Base-by-base conservation (phyloP, 2,888 invertebrate species). In the Lasioglossum pauxillum region DNA sequence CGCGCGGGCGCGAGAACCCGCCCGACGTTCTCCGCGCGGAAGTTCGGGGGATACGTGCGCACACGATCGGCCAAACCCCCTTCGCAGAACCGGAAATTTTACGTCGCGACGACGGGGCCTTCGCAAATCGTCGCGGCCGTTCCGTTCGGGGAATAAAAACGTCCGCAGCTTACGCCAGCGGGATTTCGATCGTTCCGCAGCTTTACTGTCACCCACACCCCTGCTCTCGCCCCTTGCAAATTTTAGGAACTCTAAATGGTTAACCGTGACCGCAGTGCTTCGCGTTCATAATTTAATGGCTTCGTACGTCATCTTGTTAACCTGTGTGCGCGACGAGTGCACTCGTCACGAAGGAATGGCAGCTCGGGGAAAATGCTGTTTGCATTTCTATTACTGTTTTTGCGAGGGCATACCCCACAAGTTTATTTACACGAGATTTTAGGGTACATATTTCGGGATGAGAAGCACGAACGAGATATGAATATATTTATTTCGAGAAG, bases 21-120 rank as follows among this genome's bases (percentile, higher is more conserved):
- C 0, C 69, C 38, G 35, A 19, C 35, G 8, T 10, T 38, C 10
- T 84, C 84, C 89, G 83, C 60, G 83, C 53, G 71, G 74, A 86
- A 88, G 75, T 84, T 87, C 57, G 41, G 0, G 41, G 80, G 27
- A 14, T 27, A 80, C 80, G 60, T 46, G 69, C 7, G 57, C 31
- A 80, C 85, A 78, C 85, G 27, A 64, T 41, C 64, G 14, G 31
- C 53, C 23, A 41, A 12, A 12, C 19, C 23, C 10, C 23, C 10
- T 23, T 23, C 8, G 67, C 27, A 10, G 23, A 69, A 38, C 38
- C 23, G 38, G 69, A 69, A 38, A 38, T 69, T 69, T 69, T 23
- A 38, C 69, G 38, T 23, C 38, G 35, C 67, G 19, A 19, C 19
- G 19, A 31, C 35, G 67, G 31, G 27, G 60, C 60, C 27, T 60